These are phyloP conservation scores for Palythoa grandis DNA, from an alignment of 92 coral and sea anemone genomes.

Conservation along the genomic window DNA sequence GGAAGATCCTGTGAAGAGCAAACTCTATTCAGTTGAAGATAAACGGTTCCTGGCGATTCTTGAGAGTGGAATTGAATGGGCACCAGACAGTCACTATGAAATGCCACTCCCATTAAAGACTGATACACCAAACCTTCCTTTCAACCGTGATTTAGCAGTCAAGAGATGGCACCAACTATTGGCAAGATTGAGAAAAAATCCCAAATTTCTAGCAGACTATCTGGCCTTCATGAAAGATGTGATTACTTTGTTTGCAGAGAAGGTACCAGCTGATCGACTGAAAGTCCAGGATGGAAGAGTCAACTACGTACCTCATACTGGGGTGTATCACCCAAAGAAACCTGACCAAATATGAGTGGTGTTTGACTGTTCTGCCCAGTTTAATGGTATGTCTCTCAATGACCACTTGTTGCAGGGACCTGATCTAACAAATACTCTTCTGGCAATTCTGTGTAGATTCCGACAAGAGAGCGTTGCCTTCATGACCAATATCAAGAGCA, in stretches of 20 bases:
- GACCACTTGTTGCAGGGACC: constrained; percentile 20
- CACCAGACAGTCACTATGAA: too few species aligned
- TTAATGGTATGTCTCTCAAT: not conserved
- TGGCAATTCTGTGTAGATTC: too few species aligned
- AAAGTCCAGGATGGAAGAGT: constrained; percentile 6
- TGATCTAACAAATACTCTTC: not conserved
- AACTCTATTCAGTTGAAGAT: too few species aligned
- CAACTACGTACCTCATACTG: constrained; percentile 20
- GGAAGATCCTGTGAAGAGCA: too few species aligned
- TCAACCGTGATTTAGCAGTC: too few species aligned
- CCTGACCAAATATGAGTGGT: constrained; percentile 42
- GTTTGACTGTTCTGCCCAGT: constrained; percentile 10
- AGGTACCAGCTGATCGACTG: constrained; percentile 42
- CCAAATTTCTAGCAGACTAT: constrained; percentile 40
- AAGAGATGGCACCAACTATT: too few species aligned
- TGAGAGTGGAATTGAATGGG: constrained; percentile 9
- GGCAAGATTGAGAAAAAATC: not conserved
- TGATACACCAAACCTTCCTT: too few species aligned
- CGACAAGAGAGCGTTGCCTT: too few species aligned
- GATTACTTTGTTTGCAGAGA: constrained; percentile 45
- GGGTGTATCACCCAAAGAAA: not conserved
- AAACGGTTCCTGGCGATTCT: constrained; percentile 1
- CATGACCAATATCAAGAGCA: too few species aligned
- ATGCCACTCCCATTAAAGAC: too few species aligned
- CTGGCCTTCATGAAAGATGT: constrained; percentile 24